phyloP scores from a whole-genome alignment of 2,113 vertebrate genomes.

The Odontophorus gujanensis region DNA sequence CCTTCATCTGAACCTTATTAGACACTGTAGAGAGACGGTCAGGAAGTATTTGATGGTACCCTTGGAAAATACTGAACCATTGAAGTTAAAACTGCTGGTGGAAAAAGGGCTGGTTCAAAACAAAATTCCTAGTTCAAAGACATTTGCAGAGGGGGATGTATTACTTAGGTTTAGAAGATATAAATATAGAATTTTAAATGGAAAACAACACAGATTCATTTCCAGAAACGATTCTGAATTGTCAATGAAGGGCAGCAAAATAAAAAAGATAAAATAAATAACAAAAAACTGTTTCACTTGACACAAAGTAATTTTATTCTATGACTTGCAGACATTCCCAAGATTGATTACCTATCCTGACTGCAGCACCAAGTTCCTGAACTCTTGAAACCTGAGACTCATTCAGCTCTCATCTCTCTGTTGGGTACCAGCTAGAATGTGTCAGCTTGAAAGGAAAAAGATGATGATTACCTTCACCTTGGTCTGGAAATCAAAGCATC shows the following conservation, averaged over 20 bases:
- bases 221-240: neutral
- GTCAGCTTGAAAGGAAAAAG: neutral
- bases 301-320: neutral
- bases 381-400: neutral
- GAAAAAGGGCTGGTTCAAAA: neutral
- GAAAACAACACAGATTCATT: neutral
- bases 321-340: neutral
- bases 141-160: neutral
- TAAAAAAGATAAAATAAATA: neutral
- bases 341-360: neutral
- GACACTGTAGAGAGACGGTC: neutral
- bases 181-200: neutral
- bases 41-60: neutral
- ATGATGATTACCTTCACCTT: neutral
- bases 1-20: neutral
- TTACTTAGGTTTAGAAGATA: neutral
- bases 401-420: neutral
- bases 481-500: neutral
- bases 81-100: neutral
- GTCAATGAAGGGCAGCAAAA: neutral
- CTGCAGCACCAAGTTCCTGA: neutral
- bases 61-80: neutral
- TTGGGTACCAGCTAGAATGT: neutral
- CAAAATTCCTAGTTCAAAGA: neutral
- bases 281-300: neutral